Conservation (phyloP, 2,888 invertebrate species). For the Aethes cnicana region DNA sequence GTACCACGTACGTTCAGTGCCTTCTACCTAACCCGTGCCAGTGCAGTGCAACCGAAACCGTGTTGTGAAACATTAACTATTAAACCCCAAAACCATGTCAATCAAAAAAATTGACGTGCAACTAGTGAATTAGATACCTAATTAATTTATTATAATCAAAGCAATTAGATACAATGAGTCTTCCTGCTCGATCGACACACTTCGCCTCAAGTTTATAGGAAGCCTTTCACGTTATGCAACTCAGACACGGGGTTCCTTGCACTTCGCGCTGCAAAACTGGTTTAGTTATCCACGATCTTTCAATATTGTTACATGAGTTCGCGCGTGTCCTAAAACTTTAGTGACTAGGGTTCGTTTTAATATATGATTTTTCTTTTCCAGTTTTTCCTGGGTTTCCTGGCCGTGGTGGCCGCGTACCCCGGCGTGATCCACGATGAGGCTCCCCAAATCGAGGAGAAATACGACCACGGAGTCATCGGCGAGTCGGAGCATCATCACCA, state of each 20-base stretch:
- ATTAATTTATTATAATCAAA: conserved; percentile 47
- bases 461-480: conserved; percentile 66
- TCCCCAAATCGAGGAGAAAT: conserved; percentile 65
- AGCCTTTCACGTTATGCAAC: conserved; percentile 63
- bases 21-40: conserved; percentile 33
- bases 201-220: conserved; percentile 45
- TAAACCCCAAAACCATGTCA: conserved; percentile 19
- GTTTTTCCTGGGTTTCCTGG: conserved; percentile 77
- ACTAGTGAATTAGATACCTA: conserved; percentile 34
- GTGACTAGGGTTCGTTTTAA: not conserved
- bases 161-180: conserved; percentile 43
- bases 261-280: conserved; percentile 47
- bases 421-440: conserved; percentile 71
- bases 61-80: conserved; percentile 30
- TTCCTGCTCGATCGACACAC: conserved; percentile 49
- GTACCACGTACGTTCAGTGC: conserved; percentile 68
- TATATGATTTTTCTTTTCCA: conserved; percentile 43
- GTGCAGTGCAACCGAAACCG: conserved; percentile 37
- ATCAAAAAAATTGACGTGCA: conserved; percentile 17
- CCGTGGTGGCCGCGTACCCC: conserved; percentile 71
- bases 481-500: conserved; percentile 83
- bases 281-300: conserved; percentile 38
- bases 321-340: conserved; percentile 6
- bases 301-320: conserved; percentile 30
- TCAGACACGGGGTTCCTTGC: conserved; percentile 45